Evolutionary conservation across 2,888 invertebrate genomes (phyloP).

Genomic region (Cistogaster globosa): DNA sequence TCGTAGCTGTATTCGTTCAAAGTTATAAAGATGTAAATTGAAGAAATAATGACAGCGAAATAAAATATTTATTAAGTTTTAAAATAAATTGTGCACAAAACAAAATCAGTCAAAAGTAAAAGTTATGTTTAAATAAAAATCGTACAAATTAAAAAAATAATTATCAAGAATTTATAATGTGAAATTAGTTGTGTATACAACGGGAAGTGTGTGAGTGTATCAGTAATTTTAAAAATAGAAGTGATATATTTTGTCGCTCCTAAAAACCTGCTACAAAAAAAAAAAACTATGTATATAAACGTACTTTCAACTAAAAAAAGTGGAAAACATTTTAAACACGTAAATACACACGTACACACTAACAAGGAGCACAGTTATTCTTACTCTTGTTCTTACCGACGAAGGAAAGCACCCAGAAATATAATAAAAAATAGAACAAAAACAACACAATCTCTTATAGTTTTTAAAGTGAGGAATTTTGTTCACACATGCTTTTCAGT

Average conservation of each 20-base stretch:
- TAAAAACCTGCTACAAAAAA: constrained; percentile 69
- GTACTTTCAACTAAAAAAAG: background rate
- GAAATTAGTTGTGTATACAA: constrained; percentile 19
- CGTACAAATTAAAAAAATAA: constrained; percentile 5
- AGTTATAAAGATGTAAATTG: constrained; percentile 6
- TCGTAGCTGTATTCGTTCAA: background rate
- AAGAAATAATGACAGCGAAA: background rate
- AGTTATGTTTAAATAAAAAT: constrained; percentile 4
- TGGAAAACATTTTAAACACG: constrained; percentile 39
- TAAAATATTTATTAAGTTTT: background rate
- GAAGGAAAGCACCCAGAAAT: constrained; percentile 16
- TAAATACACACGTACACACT: constrained; percentile 39
- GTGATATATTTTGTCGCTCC: constrained; percentile 68
- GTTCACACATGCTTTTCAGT: background rate
- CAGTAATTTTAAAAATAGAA: constrained; percentile 64
- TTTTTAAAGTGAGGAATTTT: constrained; percentile 21
- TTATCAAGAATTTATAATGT: constrained; percentile 3
- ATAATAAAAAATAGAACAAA: constrained; percentile 27
- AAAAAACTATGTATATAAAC: constrained; percentile 22
- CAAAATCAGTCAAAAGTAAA: constrained; percentile 1
- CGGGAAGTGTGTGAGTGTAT: constrained; percentile 28
- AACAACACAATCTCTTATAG: constrained; percentile 30
- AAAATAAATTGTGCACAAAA: background rate
- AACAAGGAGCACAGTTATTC: constrained; percentile 19
- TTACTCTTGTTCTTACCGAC: constrained; percentile 18